phyloP scores from a whole-genome alignment of 2,888 invertebrate genomes.

The Agrypnus murinus region DNA sequence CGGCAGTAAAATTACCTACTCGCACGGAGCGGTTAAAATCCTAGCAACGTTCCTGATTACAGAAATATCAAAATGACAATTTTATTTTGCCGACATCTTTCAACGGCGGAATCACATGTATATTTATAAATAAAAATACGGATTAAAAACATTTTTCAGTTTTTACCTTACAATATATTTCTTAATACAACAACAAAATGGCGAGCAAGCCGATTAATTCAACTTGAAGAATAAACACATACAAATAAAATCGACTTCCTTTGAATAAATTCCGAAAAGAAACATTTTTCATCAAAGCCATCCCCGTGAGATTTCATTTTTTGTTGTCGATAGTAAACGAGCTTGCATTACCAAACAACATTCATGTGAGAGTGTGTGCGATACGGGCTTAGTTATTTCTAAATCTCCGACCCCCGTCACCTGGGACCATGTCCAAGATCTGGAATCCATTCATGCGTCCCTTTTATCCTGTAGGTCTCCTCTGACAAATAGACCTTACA shows the following conservation, averaged over 20 bases:
- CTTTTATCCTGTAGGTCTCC: conserved; percentile 59
- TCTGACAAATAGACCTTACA: conserved; percentile 66
- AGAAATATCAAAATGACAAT: too few relatives aligned
- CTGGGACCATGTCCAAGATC: conserved; percentile 57
- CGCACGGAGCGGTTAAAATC: too few relatives aligned
- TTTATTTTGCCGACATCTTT: too few relatives aligned
- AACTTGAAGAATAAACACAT: background rate
- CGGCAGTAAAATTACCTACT: too few relatives aligned
- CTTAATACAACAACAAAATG: too few relatives aligned
- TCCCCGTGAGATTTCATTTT: conserved; percentile 10
- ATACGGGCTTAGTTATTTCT: conserved; percentile 54
- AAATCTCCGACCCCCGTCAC: conserved; percentile 59
- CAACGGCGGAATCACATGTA: too few relatives aligned
- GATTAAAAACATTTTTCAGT: too few relatives aligned
- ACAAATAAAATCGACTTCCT: conserved; percentile 11
- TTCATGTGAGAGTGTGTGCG: conserved; percentile 29
- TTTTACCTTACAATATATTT: too few relatives aligned
- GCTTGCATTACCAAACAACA: conserved; percentile 41
- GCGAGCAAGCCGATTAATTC: too few relatives aligned
- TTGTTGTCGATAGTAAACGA: conserved; percentile 35
- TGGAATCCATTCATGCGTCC: conserved; percentile 58
- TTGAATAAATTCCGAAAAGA: background rate
- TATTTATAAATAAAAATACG: too few relatives aligned
- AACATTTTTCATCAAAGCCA: conserved; percentile 19
- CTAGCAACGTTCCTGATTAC: too few relatives aligned